phyloP scores from a whole-genome alignment of 2,797 vertebrate genomes.

The Momotus momota region DNA sequence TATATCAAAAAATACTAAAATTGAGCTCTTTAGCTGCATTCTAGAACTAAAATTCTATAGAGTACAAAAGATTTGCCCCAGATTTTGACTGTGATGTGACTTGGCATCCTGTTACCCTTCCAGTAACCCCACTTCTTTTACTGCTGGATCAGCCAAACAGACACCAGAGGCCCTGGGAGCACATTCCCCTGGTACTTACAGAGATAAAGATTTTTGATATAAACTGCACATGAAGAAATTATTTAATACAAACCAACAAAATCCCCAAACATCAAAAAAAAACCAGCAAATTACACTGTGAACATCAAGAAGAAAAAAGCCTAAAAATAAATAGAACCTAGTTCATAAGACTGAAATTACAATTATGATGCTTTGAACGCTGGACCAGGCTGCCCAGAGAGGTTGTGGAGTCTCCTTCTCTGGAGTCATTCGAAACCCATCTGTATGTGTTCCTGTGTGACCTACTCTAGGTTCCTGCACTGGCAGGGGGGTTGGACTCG shows the following conservation, averaged over 20 bases:
- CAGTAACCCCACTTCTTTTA: neutral
- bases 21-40: slow-evolving; percentile 36
- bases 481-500: no score
- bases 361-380: neutral
- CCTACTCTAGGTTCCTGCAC: no score
- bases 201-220: neutral
- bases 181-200: neutral
- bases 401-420: no score
- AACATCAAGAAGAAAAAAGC: neutral
- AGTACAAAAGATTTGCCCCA: neutral
- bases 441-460: no score
- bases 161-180: neutral
- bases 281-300: neutral
- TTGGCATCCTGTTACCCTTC: neutral
- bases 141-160: neutral
- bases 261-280: neutral
- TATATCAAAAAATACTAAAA: slow-evolving; percentile 21
- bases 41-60: neutral
- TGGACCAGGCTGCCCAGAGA: no score
- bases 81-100: neutral
- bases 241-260: neutral
- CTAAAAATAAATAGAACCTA: neutral
- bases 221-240: neutral
- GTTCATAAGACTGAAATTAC: neutral
- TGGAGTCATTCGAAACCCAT: no score